Conservation (phyloP, 1,140 invertebrate species). For the Agraylea sexmaculata region DNA sequence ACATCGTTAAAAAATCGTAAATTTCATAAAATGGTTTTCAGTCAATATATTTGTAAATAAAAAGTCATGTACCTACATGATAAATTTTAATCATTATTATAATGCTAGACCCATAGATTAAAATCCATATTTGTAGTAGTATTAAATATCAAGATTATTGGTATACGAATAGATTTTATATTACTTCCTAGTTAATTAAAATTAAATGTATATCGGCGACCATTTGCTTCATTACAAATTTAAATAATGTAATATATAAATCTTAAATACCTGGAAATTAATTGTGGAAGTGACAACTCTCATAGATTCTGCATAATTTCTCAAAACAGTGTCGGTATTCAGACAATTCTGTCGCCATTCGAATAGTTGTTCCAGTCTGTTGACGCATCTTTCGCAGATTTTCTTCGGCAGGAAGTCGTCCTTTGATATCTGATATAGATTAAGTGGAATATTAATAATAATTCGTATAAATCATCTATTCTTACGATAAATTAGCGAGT, state of each 20-base stretch:
- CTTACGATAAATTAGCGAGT: neutral
- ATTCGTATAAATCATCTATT: neutral
- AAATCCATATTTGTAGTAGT: too few relatives aligned
- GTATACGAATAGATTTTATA: too few relatives aligned
- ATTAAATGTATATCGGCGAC: too few relatives aligned
- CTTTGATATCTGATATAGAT: constrained; percentile 48
- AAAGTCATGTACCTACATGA: too few relatives aligned
- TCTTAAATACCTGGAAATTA: constrained; percentile 45
- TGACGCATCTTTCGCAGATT: constrained; percentile 54
- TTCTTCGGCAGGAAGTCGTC: constrained; percentile 58
- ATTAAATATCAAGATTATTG: too few relatives aligned
- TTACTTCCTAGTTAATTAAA: too few relatives aligned
- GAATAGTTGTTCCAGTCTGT: constrained; percentile 51
- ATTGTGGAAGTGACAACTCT: constrained; percentile 50
- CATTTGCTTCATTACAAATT: too few relatives aligned
- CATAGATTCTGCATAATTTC: constrained; percentile 55
- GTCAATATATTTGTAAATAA: too few relatives aligned
- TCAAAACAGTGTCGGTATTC: constrained; percentile 49
- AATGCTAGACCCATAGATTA: too few relatives aligned
- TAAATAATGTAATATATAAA: neutral
- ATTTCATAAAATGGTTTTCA: too few relatives aligned
- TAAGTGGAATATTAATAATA: neutral
- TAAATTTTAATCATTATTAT: too few relatives aligned
- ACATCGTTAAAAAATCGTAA: too few relatives aligned
- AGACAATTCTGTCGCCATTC: constrained; percentile 53